phyloP scores from a whole-genome alignment of 2,113 vertebrate genomes.

The Puntigrus tetrazona region DNA sequence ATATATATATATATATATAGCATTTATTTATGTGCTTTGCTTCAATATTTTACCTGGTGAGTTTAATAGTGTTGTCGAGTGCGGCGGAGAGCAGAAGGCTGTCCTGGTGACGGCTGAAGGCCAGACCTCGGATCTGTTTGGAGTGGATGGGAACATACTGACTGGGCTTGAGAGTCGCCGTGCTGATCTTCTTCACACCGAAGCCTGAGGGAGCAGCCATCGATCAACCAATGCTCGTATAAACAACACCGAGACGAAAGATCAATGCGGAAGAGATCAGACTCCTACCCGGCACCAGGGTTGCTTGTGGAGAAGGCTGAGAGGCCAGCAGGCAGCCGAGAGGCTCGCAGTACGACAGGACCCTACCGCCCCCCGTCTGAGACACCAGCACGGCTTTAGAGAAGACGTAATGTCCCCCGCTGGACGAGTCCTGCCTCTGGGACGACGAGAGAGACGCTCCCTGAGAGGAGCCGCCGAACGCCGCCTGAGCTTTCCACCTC shows the following conservation, averaged over 20 bases:
- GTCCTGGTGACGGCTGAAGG: conserved; percentile 81
- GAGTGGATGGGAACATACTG: conserved; percentile 93
- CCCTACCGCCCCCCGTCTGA: conserved; percentile 85
- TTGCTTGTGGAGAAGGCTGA: conserved; percentile 87
- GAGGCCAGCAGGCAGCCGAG: conserved; percentile 89
- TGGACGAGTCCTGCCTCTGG: conserved; percentile 72
- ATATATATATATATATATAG: no score
- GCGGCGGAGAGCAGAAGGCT: conserved; percentile 91
- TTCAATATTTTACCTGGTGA: no score
- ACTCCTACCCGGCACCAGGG: conserved; percentile 86
- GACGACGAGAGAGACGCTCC: conserved; percentile 53
- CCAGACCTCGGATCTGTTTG: conserved; percentile 90
- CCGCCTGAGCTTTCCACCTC: conserved; percentile 76
- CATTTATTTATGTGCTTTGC: no score
- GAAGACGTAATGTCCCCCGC: conserved; percentile 79
- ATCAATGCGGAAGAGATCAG: neutral
- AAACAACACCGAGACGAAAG: neutral
- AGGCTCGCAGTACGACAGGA: conserved; percentile 83
- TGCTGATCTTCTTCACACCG: conserved; percentile 94
- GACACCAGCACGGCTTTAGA: conserved; percentile 86
- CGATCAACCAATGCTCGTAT: neutral
- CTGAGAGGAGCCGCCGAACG: conserved; percentile 49
- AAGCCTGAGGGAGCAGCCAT: conserved; percentile 76
- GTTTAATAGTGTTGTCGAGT: conserved; percentile 88
- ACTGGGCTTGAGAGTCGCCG: conserved; percentile 85